phyloP scores from a whole-genome alignment of 1,140 invertebrate species.

The Bradynema listronoti region DNA sequence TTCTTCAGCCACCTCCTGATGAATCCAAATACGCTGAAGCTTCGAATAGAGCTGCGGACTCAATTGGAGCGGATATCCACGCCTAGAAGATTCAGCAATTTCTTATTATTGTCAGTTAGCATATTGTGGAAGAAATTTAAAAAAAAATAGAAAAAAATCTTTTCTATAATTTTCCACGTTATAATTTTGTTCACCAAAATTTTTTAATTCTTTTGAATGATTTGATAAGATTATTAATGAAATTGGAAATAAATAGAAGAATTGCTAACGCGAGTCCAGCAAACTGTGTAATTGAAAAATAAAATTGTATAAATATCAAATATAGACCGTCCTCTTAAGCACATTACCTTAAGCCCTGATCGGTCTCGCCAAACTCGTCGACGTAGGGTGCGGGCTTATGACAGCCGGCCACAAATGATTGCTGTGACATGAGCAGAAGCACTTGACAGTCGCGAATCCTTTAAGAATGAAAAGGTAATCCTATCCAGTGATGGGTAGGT shows the following conservation, averaged over 20 bases:
- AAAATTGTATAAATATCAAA: no score
- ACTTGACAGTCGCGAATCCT: constrained; percentile 85
- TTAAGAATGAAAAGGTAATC: constrained; percentile 49
- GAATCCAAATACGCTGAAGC: constrained; percentile 80
- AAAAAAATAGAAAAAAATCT: no score
- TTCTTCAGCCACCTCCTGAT: constrained; percentile 79
- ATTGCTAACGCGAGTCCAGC: no score
- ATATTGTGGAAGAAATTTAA: not conserved
- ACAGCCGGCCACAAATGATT: constrained; percentile 65
- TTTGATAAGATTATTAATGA: no score
- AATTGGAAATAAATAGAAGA: no score
- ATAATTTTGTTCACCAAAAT: no score
- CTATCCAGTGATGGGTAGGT: no score
- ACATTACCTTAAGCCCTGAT: constrained; percentile 62
- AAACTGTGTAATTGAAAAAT: no score
- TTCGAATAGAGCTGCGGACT: constrained; percentile 73
- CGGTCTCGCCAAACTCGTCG: constrained; percentile 95
- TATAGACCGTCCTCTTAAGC: no score
- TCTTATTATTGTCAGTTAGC: not conserved
- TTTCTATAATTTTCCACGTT: no score
- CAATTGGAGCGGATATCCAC: constrained; percentile 85
- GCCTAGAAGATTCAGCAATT: constrained; percentile 60
- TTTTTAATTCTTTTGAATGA: no score
- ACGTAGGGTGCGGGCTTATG: constrained; percentile 84
- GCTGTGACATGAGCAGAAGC: constrained; percentile 41